These are phyloP conservation scores for Neoaliturus tenellus DNA, from an alignment of 2,888 invertebrate species.

Conservation along the genomic window DNA sequence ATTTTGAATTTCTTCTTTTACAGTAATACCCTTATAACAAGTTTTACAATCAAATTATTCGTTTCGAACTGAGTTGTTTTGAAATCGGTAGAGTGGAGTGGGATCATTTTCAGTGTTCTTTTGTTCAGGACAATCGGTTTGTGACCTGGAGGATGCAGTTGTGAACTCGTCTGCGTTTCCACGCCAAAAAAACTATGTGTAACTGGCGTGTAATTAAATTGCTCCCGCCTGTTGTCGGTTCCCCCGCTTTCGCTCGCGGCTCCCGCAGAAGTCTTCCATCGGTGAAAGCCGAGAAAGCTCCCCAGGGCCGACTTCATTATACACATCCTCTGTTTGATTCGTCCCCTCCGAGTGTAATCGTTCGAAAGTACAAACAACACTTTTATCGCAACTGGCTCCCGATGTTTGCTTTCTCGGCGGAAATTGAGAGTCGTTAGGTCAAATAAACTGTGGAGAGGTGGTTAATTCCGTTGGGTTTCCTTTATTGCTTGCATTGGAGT, in stretches of 20 bases:
- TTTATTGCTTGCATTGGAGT: too few relatives aligned
- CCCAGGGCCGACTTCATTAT: conserved; percentile 20
- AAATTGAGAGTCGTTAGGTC: neutral
- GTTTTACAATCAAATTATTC: too few relatives aligned
- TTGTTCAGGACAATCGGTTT: too few relatives aligned
- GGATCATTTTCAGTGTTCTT: too few relatives aligned
- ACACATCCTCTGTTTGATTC: conserved; percentile 40
- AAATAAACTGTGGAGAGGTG: too few relatives aligned
- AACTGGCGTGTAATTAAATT: conserved; percentile 24
- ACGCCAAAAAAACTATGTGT: neutral
- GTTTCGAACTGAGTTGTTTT: too few relatives aligned
- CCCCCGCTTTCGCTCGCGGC: conserved; percentile 24
- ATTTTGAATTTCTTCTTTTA: too few relatives aligned
- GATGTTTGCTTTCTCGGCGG: neutral
- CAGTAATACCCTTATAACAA: too few relatives aligned
- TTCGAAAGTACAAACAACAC: conserved; percentile 1
- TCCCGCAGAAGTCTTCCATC: neutral
- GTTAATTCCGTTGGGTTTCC: too few relatives aligned
- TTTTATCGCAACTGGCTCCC: conserved; percentile 13
- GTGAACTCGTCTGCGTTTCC: too few relatives aligned
- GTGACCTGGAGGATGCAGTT: too few relatives aligned
- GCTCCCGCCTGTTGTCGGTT: neutral
- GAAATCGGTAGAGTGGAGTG: too few relatives aligned
- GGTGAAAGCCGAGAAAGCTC: neutral
- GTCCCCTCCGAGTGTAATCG: neutral